Conservation (phyloP, 1,140 invertebrate genomes). For the Aphis gossypii region DNA sequence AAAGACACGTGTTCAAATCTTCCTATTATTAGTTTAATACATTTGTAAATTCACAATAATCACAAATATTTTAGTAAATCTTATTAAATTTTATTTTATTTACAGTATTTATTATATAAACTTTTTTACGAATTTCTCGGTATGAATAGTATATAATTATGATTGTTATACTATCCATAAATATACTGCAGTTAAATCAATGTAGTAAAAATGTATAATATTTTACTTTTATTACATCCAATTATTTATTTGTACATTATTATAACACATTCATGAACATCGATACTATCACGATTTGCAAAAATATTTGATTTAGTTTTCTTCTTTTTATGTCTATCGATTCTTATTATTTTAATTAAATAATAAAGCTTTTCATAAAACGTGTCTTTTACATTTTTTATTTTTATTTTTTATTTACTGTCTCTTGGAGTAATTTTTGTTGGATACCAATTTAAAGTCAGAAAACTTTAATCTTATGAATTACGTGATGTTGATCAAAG, state of each 20-base stretch:
- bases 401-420: not conserved
- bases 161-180: not conserved
- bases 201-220: not conserved
- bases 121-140: not conserved
- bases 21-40: not conserved
- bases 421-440: not conserved
- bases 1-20: no score
- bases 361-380: not conserved
- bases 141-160: not conserved
- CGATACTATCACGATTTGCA: not conserved
- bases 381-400: not conserved
- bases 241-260: not conserved
- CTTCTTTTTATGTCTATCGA: not conserved
- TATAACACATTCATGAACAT: not conserved
- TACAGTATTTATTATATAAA: not conserved
- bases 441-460: not conserved
- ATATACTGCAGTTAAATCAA: not conserved
- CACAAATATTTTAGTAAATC: not conserved
- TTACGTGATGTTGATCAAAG: conserved; percentile 22
- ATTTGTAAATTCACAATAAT: not conserved
- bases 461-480: not conserved
- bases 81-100: not conserved
- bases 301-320: not conserved
- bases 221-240: not conserved
- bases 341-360: not conserved